Percentiles rank a stretch among this genome's conserved stretches.
Conservation (phyloP, 2,888 invertebrate species). For the Acleris literana region DNA sequence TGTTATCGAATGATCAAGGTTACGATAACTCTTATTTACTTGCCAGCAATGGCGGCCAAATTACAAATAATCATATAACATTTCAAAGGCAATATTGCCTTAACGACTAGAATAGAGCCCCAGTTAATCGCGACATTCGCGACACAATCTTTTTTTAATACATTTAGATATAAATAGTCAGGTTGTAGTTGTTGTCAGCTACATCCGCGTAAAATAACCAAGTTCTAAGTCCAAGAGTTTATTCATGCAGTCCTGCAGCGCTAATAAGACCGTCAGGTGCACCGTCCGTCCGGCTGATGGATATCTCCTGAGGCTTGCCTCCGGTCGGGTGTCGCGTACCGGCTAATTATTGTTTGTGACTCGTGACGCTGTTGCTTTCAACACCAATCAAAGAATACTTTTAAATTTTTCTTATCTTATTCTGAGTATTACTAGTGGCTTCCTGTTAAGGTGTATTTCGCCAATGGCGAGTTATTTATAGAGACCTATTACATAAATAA, state of each 20-base stretch:
- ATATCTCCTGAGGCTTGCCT: constrained; percentile 33
- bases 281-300: constrained; percentile 29
- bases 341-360: constrained; percentile 32
- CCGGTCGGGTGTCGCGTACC: constrained; percentile 19
- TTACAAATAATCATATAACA: too few relatives aligned
- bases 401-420: too few relatives aligned
- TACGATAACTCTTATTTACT: too few relatives aligned
- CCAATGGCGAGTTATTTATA: too few relatives aligned
- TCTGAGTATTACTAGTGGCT: too few relatives aligned
- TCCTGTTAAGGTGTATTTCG: too few relatives aligned
- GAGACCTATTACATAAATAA: too few relatives aligned
- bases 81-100: too few relatives aligned
- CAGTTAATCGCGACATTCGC: too few relatives aligned
- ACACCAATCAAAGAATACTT: too few relatives aligned
- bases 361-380: constrained; percentile 3
- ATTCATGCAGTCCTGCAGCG: constrained; percentile 12
- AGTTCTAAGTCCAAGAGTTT: not conserved
- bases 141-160: too few relatives aligned
- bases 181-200: not conserved
- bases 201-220: not conserved
- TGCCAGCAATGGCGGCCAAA: not conserved
- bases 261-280: constrained; percentile 31
- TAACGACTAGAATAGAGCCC: not conserved
- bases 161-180: not conserved
- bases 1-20: too few relatives aligned